These are phyloP conservation scores for Oscheius sp. DNA, from an alignment of 2,888 invertebrate genomes.

Conservation along the genomic window DNA sequence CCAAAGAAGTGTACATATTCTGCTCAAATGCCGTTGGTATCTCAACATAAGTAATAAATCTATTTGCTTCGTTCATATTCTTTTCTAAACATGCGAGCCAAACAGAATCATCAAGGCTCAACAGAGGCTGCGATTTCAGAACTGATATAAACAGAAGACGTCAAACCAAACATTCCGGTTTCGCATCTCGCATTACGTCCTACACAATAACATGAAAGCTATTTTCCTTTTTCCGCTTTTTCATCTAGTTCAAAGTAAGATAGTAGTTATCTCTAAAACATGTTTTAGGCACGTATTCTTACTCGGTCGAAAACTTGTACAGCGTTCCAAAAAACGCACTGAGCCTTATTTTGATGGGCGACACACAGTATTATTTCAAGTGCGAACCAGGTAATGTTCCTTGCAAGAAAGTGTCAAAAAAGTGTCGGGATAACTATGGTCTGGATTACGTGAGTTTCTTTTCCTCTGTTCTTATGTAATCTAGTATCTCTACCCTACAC, in stretches of 20 bases:
- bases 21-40: slow-evolving; percentile 32
- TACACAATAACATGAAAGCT: background rate
- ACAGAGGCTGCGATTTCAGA: background rate
- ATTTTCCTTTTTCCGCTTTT: background rate
- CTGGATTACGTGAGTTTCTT: slow-evolving; percentile 45
- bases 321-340: slow-evolving; percentile 46
- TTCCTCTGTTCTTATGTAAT: background rate
- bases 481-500: slow-evolving; percentile 15
- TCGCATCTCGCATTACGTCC: too few species aligned
- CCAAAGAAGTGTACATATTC: slow-evolving; percentile 15
- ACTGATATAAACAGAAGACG: slow-evolving; percentile 10
- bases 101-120: background rate
- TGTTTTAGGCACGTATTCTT: slow-evolving; percentile 1
- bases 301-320: background rate
- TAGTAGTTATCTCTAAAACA: background rate
- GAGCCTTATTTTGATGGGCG: slow-evolving; percentile 63
- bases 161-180: background rate
- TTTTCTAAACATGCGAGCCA: too few species aligned
- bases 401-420: slow-evolving; percentile 59
- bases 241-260: background rate
- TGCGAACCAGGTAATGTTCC: slow-evolving; percentile 63
- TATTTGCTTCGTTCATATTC: background rate
- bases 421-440: slow-evolving; percentile 49
- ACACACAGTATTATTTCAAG: slow-evolving; percentile 67
- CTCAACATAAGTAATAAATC: slow-evolving; percentile 23